Evolutionary conservation across 1,140 invertebrate species (phyloP), one percentile per base, ranked within the genome.

Genomic region (Anagrus nilaparvatae): DNA sequence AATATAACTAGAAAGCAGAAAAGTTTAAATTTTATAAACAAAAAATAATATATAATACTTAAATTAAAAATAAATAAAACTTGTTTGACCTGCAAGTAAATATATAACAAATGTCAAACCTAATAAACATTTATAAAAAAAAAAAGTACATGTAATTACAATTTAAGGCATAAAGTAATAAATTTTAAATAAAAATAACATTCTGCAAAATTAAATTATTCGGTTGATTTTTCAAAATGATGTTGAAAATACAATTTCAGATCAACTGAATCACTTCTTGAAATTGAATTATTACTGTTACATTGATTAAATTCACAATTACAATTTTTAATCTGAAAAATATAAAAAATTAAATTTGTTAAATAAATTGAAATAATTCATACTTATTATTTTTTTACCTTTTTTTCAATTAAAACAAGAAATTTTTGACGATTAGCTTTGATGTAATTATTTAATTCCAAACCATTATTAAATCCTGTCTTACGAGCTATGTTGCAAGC

Each of bases 201-300:
- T n/a, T n/a, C n/a, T n/a, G n/a, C n/a, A n/a, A n/a, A n/a, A n/a
- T n/a, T n/a, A n/a, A n/a, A n/a, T n/a, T n/a, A n/a, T n/a, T 35
- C 18, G 14, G 16, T 3, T 12, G 31, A 1, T 27, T 34, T 32
- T 10, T 29, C 31, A 28, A 13, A 42, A 34, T 42, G 40, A 42
- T 42, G 40, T 8, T 19, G 13, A 14, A 43, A 43, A 37, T 43
- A 43, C n/a, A 43, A 30, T 23, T 43, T 17, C 14, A 43, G 18
- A 31, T 43, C 34, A 13, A 43, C 41, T 4, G 41, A 43, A 36
- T 43, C 34, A 23, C 17, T 12, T 43, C 34, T 30, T 30, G 19
- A 13, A 9, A 35, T 35, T 5, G 17, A 5, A 23, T 13, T 19
- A 24, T 43, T n/a, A n/a, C n/a, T n/a, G n/a, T n/a, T 43, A 30